Evolutionary conservation across 2,888 invertebrate species (phyloP), one percentile per base, ranked within the genome.

Genomic region (Helleia helle): DNA sequence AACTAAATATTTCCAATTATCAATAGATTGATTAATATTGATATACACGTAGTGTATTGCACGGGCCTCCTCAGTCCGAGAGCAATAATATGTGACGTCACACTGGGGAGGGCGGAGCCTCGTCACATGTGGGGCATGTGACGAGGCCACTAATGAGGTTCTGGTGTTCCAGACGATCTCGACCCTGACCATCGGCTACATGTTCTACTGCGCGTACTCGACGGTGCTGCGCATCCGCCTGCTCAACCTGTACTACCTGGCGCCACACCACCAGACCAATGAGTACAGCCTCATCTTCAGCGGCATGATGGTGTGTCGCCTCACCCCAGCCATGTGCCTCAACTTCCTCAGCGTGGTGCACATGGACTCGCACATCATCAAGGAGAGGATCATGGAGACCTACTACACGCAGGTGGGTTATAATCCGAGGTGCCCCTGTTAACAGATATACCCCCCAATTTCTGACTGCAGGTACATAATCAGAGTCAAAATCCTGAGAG

Each of bases 271-370:
- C 72, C 96, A 97, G 80, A 99, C 99, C 4, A 97, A 99, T 68
- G 99, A 99, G 67, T 97, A 99, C 85, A 97, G 97, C 69, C 89
- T 99, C 47, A 96, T 99, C 63, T 98, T 99, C 85, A 96, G 96
- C 54, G 99, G 99, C 42, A 98, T 99, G 99, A 90, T 98, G 89
- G 88, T 97, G 26, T 99, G 98, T 66, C 91, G 99, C 1, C 87
- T 99, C 39, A 99, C 99, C 0, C 97, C 99, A 0, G 99, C 99
- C 2, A 92, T 99, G 88, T 99, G 99, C 75, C 89, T 99, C 34
- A 99, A 99, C 81, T 99, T 99, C 70, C 88, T 99, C 38, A 96
- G 99, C 22, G 86, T 99, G 15, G 95, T 99, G 56, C 99, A 99
- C 63, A 94, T 99, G 92, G 99, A 99, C 75, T 97, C 96, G 25